phyloP scores from a whole-genome alignment of 2,797 vertebrate species.

The Rhinichthys osculus region DNA sequence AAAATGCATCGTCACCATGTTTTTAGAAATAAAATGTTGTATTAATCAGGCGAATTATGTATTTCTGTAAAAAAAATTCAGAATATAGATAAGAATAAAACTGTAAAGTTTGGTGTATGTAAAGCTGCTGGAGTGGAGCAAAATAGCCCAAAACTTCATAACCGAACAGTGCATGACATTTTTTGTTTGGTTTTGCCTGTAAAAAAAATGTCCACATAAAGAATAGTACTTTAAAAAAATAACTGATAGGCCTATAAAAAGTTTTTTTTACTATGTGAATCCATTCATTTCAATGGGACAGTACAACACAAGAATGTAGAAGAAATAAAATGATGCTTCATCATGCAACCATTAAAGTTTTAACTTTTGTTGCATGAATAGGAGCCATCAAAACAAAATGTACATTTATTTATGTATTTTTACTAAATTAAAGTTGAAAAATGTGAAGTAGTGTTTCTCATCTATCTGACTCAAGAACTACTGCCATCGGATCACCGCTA shows the following conservation, averaged over 20 bases:
- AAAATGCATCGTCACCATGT: not conserved
- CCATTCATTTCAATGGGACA: not conserved
- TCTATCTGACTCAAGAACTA: not conserved
- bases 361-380: not conserved
- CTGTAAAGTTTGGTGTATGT: not conserved
- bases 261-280: not conserved
- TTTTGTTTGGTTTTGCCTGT: too few relatives aligned
- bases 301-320: not conserved
- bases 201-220: too few relatives aligned
- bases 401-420: not conserved
- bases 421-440: not conserved
- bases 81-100: not conserved
- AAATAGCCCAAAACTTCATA: not conserved
- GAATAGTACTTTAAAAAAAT: too few relatives aligned
- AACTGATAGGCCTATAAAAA: too few relatives aligned
- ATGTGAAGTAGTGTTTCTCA: too few relatives aligned
- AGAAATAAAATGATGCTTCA: not conserved
- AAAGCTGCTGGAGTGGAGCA: not conserved
- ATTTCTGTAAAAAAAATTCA: not conserved
- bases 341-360: not conserved
- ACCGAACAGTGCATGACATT: too few relatives aligned
- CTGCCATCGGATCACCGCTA: not conserved
- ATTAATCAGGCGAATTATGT: not conserved
- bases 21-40: not conserved
- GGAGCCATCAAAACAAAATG: not conserved